Evolutionary conservation across 2,113 vertebrate genomes (phyloP).

Genomic region (Sinocyclocheilus rhinocerous): DNA sequence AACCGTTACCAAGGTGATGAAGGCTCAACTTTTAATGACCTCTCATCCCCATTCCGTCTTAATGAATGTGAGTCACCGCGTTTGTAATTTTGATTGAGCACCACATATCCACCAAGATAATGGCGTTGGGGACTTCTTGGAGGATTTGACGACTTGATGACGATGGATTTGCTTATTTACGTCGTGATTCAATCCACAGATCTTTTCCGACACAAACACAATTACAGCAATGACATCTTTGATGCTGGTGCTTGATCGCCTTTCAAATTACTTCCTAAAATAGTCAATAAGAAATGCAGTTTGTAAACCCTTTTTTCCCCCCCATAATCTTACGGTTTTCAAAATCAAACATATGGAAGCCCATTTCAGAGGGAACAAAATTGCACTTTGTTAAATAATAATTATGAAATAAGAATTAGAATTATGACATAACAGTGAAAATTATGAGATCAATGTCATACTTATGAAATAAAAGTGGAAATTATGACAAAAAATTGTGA

Average conservation of each 20-base stretch:
- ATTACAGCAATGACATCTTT: conserved; percentile 69
- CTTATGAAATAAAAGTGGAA: too few relatives aligned
- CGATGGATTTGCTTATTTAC: conserved; percentile 76
- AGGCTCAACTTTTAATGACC: conserved; percentile 71
- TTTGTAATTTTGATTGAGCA: conserved; percentile 78
- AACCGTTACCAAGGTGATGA: conserved; percentile 73
- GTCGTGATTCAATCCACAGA: conserved; percentile 65
- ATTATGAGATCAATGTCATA: background rate
- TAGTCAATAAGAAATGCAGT: background rate
- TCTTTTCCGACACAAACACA: conserved; percentile 66
- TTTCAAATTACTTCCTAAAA: conserved; percentile 27
- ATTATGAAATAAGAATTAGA: background rate
- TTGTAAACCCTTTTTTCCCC: background rate
- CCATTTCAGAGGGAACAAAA: background rate
- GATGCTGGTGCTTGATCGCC: conserved; percentile 54
- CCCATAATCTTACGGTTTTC: background rate
- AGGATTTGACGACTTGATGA: conserved; percentile 75
- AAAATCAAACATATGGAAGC: background rate
- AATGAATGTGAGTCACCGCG: conserved; percentile 71
- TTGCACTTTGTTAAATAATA: background rate
- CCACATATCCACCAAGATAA: conserved; percentile 70
- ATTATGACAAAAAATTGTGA: background rate
- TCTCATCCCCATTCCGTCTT: conserved; percentile 69
- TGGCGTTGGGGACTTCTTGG: conserved; percentile 72
- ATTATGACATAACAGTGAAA: background rate